Evolutionary conservation across 2,888 invertebrate genomes (phyloP).

Genomic region (Eristalis arbustorum): DNA sequence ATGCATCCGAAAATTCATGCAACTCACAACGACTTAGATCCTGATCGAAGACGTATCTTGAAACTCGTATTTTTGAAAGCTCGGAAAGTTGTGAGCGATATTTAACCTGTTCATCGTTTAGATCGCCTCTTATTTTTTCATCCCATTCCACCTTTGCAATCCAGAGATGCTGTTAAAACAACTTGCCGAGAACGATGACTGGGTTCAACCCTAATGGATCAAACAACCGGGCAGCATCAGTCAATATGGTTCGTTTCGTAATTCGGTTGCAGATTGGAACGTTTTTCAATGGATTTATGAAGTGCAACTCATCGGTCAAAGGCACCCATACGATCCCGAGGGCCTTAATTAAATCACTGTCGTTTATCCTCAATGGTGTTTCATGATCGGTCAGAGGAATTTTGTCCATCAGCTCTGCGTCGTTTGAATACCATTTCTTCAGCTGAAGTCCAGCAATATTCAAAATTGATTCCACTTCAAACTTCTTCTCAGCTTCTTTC

Average conservation of each 20-base stretch:
- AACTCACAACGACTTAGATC: slow-evolving; percentile 7
- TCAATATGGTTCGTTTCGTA: slow-evolving; percentile 51
- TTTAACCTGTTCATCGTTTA: not conserved
- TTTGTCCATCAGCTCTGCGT: slow-evolving; percentile 10
- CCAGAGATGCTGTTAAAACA: not conserved
- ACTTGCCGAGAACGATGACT: not conserved
- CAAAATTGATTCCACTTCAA: slow-evolving; percentile 42
- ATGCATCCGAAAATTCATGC: slow-evolving; percentile 47
- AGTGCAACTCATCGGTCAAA: not conserved
- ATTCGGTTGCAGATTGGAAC: not conserved
- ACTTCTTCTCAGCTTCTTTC: slow-evolving; percentile 44
- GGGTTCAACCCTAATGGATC: slow-evolving; percentile 13
- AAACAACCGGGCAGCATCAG: slow-evolving; percentile 43
- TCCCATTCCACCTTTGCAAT: not conserved
- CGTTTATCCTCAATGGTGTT: slow-evolving; percentile 28
- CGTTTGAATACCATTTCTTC: slow-evolving; percentile 60
- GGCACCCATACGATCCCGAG: slow-evolving; percentile 9
- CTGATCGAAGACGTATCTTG: slow-evolving; percentile 4
- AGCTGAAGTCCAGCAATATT: slow-evolving; percentile 49
- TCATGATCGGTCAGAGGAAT: slow-evolving; percentile 16
- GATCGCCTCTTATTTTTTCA: not conserved
- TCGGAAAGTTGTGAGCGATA: slow-evolving; percentile 7
- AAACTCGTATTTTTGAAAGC: slow-evolving; percentile 6
- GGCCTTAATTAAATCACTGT: slow-evolving; percentile 47
- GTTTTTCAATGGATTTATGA: slow-evolving; percentile 1